Evolutionary conservation across 2,797 vertebrate genomes (phyloP).

Genomic region (Pangasius larnaudii): DNA sequence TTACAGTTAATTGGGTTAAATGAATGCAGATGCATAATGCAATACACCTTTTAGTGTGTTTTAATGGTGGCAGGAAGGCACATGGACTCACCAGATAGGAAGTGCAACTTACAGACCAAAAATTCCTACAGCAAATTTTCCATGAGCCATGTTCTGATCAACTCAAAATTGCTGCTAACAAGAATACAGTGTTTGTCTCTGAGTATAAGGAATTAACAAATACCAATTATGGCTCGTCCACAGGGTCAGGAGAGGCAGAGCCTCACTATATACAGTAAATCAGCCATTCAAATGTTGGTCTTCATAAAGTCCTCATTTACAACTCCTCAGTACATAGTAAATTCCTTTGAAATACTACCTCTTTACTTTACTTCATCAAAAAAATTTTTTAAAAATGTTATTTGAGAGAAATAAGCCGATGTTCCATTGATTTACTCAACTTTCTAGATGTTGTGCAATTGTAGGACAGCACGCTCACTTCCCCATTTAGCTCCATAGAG

Average conservation of each 20-base stretch:
- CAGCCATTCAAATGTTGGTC: no score
- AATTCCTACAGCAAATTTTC: background rate
- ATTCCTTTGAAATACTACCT: no score
- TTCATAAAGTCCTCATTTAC: no score
- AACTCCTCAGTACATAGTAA: no score
- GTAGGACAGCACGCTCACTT: background rate
- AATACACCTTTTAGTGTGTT: background rate
- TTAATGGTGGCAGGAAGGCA: background rate
- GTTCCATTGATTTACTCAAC: background rate
- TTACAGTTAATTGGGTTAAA: background rate
- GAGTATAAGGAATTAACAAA: background rate
- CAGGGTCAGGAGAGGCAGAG: background rate
- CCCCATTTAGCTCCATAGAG: background rate
- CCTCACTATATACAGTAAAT: no score
- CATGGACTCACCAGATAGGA: background rate
- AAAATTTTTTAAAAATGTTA: no score
- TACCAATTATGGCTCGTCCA: background rate
- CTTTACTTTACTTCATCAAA: no score
- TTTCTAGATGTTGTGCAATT: background rate
- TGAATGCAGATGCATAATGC: slow-evolving; percentile 2
- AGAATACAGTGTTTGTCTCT: background rate
- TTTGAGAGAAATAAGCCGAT: background rate
- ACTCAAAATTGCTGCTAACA: background rate
- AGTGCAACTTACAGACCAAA: no score
- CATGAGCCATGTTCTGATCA: background rate